Evolutionary conservation across 2,888 invertebrate genomes (phyloP).

Genomic region (Sphecodes monilicornis): DNA sequence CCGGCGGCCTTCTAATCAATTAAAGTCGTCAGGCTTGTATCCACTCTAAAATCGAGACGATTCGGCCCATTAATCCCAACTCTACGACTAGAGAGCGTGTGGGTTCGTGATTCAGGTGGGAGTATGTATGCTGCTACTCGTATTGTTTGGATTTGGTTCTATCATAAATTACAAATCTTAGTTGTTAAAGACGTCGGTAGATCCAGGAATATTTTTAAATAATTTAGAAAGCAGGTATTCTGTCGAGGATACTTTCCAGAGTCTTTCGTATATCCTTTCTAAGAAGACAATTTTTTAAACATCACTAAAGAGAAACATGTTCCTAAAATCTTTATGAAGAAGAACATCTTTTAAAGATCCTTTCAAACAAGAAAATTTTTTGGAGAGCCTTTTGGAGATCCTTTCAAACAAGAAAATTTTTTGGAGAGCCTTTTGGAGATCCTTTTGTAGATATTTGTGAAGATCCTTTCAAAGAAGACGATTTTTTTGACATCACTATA

Average conservation of each 20-base stretch:
- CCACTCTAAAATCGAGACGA: conserved; percentile 53
- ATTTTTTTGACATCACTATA: too few relatives aligned
- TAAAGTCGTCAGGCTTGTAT: conserved; percentile 60
- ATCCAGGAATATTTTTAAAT: too few relatives aligned
- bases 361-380: background rate
- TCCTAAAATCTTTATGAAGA: background rate
- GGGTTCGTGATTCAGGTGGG: background rate
- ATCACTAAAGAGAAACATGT: too few relatives aligned
- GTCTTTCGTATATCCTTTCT: too few relatives aligned
- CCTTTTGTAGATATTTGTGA: too few relatives aligned
- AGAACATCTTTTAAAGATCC: background rate
- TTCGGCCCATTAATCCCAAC: conserved; percentile 63
- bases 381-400: too few relatives aligned
- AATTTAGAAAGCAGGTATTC: too few relatives aligned
- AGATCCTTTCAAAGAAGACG: too few relatives aligned
- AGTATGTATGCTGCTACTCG: background rate
- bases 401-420: too few relatives aligned
- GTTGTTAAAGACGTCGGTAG: background rate
- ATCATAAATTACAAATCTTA: background rate
- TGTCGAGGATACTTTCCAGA: too few relatives aligned
- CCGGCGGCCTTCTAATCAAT: conserved; percentile 63
- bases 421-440: too few relatives aligned
- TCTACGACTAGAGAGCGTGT: conserved; percentile 3
- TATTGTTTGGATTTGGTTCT: background rate
- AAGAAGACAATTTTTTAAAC: background rate